Evolutionary conservation across 2,797 vertebrate species (phyloP).

Genomic region (Spinus olivaceus): DNA sequence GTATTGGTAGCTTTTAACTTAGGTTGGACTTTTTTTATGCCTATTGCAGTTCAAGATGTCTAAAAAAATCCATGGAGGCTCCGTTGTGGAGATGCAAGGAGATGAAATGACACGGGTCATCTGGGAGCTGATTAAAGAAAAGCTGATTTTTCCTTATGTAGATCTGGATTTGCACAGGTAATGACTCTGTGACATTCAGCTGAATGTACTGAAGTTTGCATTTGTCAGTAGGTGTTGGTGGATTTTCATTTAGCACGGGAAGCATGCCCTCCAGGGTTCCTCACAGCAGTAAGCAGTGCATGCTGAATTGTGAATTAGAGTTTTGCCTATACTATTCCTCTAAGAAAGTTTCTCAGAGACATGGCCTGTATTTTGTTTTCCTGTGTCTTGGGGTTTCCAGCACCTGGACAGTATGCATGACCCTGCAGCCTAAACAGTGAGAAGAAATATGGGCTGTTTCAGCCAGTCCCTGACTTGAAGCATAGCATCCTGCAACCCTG

Average conservation of each 20-base stretch:
- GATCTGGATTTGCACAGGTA: conserved; percentile 96
- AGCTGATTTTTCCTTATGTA: conserved; percentile 93
- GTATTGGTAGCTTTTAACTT: neutral
- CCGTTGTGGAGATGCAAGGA: conserved; percentile 98
- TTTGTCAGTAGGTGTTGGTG: neutral
- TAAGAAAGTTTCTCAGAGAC: neutral
- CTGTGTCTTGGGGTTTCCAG: neutral
- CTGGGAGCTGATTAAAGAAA: conserved; percentile 98
- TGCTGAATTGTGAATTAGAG: neutral
- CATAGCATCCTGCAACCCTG: neutral
- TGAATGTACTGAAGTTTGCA: neutral
- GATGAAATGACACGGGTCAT: conserved; percentile 98
- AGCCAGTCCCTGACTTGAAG: neutral
- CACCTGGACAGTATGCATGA: neutral
- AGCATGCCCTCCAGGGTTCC: neutral
- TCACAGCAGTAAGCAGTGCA: neutral
- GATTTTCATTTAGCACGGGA: neutral
- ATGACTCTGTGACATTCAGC: conserved; percentile 2
- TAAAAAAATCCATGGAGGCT: conserved; percentile 89
- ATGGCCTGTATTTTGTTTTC: neutral
- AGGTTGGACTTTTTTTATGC: neutral
- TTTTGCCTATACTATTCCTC: neutral
- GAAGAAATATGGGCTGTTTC: neutral
- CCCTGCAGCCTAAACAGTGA: neutral
- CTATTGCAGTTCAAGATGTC: conserved; percentile 80